These are phyloP conservation scores for Parnassius mnemosyne DNA, from an alignment of 2,888 invertebrate genomes.

Conservation along the genomic window DNA sequence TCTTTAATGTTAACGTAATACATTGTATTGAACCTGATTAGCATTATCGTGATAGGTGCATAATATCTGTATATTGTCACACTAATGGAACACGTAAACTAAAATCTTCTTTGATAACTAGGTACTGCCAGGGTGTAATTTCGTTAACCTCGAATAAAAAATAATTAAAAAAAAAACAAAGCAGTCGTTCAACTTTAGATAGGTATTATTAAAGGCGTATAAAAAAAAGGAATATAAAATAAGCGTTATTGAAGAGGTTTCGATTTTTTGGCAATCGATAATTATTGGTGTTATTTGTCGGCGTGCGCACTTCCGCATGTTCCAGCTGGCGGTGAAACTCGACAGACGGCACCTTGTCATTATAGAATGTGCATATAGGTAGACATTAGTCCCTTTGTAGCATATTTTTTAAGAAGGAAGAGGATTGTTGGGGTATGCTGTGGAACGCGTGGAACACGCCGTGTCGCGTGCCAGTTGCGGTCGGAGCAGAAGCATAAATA, in stretches of 20 bases:
- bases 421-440: conserved; percentile 34
- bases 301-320: conserved; percentile 62
- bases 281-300: conserved; percentile 48
- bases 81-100: conserved; percentile 41
- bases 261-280: conserved; percentile 61
- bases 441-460: conserved; percentile 45
- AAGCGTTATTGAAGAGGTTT: conserved; percentile 44
- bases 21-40: too few relatives aligned
- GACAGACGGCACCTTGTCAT: conserved; percentile 60
- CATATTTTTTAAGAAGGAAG: conserved; percentile 46
- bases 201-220: conserved; percentile 50
- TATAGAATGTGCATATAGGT: conserved; percentile 63
- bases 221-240: conserved; percentile 33
- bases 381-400: conserved; percentile 52
- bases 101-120: conserved; percentile 42
- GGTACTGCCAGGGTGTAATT: conserved; percentile 42
- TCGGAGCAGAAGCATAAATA: conserved; percentile 7
- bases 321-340: conserved; percentile 70
- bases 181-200: conserved; percentile 57
- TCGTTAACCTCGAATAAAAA: conserved; percentile 41
- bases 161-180: conserved; percentile 50
- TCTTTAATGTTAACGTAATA: conserved; percentile 40
- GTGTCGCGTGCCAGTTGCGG: conserved; percentile 40
- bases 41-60: conserved; percentile 27
- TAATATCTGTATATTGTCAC: conserved; percentile 39